Conservation (phyloP, 2,797 vertebrate species). For the Sciurus carolinensis region DNA sequence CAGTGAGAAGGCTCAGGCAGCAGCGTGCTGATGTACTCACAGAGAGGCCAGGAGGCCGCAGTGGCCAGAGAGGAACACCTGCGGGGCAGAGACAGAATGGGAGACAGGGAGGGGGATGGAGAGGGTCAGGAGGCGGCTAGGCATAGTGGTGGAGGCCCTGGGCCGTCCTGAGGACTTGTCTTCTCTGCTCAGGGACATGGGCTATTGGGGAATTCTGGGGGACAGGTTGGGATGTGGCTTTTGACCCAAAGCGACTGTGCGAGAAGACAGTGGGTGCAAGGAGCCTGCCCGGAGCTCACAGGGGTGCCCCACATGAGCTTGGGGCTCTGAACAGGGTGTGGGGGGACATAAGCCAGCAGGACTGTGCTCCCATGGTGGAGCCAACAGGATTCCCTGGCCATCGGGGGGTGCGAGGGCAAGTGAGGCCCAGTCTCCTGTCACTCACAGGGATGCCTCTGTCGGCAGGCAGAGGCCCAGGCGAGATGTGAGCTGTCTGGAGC, state of each 20-base stretch:
- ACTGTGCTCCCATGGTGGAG: background rate
- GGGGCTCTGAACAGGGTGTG: background rate
- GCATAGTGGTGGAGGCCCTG: background rate
- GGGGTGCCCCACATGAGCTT: too few species aligned
- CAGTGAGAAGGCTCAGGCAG: background rate
- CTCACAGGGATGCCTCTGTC: background rate
- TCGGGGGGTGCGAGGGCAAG: background rate
- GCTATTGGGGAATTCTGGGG: background rate
- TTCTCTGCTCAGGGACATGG: too few species aligned
- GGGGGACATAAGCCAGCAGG: background rate
- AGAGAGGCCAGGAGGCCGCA: background rate
- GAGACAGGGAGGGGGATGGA: too few species aligned
- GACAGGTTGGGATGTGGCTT: background rate
- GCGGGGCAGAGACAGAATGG: background rate
- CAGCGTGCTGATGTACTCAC: background rate
- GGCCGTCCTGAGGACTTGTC: too few species aligned
- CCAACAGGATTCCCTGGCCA: background rate
- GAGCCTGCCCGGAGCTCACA: rapidly evolving
- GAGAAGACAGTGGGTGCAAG: rapidly evolving
- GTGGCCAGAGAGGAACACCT: too few species aligned
- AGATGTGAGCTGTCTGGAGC: background rate
- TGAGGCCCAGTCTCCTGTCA: background rate
- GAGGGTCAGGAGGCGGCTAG: too few species aligned
- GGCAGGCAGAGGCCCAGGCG: background rate
- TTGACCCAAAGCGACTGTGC: background rate